Evolutionary conservation across 2,888 invertebrate species (phyloP).

Genomic region (Teleiodes luculella): DNA sequence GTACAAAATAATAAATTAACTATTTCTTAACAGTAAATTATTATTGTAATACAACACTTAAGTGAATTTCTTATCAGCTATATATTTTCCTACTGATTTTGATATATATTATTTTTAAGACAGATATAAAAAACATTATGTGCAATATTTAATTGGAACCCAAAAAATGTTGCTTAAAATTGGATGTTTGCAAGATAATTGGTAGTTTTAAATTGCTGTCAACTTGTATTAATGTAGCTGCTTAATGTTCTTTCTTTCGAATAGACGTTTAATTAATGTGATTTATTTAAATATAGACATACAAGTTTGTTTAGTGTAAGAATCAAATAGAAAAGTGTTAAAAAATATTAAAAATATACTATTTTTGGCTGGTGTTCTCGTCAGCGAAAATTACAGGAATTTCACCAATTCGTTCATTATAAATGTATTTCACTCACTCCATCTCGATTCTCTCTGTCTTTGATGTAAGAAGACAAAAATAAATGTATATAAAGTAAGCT

Average conservation of each 20-base stretch:
- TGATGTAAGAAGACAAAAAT: constrained; percentile 49
- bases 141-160: constrained; percentile 5
- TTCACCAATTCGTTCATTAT: constrained; percentile 3
- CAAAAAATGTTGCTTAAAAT: neutral
- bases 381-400: constrained; percentile 14
- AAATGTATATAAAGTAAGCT: constrained; percentile 45
- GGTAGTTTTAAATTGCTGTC: constrained; percentile 2
- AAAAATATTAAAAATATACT: constrained; percentile 8
- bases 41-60: constrained; percentile 6
- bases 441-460: constrained; percentile 42
- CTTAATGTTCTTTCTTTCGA: neutral
- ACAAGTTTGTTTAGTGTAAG: constrained; percentile 11
- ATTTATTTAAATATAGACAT: constrained; percentile 7
- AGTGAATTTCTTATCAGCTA: neutral
- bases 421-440: constrained; percentile 30
- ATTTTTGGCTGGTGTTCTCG: constrained; percentile 5
- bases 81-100: neutral
- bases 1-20: constrained; percentile 26
- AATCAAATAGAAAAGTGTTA: constrained; percentile 8
- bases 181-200: neutral
- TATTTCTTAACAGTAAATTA: constrained; percentile 22
- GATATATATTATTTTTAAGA: constrained; percentile 5
- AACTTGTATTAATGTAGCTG: neutral
- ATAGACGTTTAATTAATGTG: constrained; percentile 6
- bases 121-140: neutral